These are phyloP conservation scores for Dromas ardeola DNA, from an alignment of 2,113 vertebrate genomes.

Conservation along the genomic window DNA sequence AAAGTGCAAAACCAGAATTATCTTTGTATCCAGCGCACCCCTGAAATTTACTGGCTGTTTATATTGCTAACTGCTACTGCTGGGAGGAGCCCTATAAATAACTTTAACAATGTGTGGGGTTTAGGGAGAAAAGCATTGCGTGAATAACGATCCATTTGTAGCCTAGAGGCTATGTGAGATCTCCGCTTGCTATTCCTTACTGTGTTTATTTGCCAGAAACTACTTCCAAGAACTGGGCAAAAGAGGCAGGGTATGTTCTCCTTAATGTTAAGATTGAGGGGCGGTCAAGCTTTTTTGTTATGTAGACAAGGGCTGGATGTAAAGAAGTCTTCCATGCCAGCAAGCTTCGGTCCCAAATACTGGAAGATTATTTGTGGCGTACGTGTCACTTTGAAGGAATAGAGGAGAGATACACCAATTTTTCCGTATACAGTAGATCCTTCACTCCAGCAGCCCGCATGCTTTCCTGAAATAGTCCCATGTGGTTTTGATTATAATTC, in stretches of 20 bases:
- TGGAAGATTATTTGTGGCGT: neutral
- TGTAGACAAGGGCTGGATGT: neutral
- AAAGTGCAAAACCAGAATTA: neutral
- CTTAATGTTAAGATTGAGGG: neutral
- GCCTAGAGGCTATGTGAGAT: neutral
- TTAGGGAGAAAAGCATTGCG: neutral
- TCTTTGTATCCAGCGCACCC: neutral
- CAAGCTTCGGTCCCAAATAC: neutral
- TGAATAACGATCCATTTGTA: neutral
- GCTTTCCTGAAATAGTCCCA: neutral
- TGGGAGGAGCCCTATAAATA: constrained; percentile 15
- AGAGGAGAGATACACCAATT: neutral
- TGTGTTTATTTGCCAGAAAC: neutral
- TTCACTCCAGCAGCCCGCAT: neutral
- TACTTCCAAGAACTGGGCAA: neutral
- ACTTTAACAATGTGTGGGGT: neutral
- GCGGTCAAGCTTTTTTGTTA: neutral
- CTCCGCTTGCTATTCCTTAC: neutral
- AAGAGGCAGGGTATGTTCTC: neutral
- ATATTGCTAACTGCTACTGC: neutral
- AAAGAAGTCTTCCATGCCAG: neutral
- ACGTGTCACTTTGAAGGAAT: neutral
- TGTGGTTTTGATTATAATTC: neutral
- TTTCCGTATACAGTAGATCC: neutral
- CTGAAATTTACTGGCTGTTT: constrained; percentile 41